Evolutionary conservation across 2,888 invertebrate species (phyloP), one percentile per base, ranked within the genome.

Genomic region (Oscheius myriophilus): DNA sequence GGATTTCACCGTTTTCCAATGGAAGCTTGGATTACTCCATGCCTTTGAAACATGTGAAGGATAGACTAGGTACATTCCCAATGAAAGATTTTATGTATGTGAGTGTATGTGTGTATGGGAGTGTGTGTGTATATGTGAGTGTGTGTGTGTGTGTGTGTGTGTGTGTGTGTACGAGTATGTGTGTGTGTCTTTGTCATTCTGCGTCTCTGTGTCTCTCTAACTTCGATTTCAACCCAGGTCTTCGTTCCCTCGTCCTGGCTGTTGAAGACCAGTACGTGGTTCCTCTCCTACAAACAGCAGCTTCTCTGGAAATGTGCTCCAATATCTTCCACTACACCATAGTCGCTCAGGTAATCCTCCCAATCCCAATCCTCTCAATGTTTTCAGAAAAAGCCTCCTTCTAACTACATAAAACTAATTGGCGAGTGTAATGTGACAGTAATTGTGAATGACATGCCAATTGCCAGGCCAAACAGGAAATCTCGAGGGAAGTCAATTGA

Each of bases 281-380:
- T 7, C 16, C 3, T 18, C 39, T 61, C 1, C 33, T 61, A n/a
- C 12, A 61, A 49, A 49, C 14, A 49, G 61, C 61, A 1, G 23
- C 46, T 16, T 26, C 46, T 26, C 14, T 49, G 9, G 61, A 39
- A 25, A 61, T 61, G 61, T 61, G 61, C 49, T 49, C 49, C 3
- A 61, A 61, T 33, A 61, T 61, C n/a, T 61, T 33, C n/a, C 61
- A 61, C 26, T 61, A 49, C 33, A 61, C 61, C 9, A 25, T 61
- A 11, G 33, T 61, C 1, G 46, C 39, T 6, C 39, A 61, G 18
- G 61, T 61, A 59, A 25, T 54, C 25, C 18, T 25, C 25, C 21
- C 12, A 21, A 9, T 14, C 14, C 11, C n/a, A n/a, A n/a, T n/a
- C n/a, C n/a, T n/a, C 33, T 9, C 9, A 42, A 33, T 16, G 18